Base-by-base conservation (phyloP, 2,113 vertebrate species). In the Burhinus bistriatus region DNA sequence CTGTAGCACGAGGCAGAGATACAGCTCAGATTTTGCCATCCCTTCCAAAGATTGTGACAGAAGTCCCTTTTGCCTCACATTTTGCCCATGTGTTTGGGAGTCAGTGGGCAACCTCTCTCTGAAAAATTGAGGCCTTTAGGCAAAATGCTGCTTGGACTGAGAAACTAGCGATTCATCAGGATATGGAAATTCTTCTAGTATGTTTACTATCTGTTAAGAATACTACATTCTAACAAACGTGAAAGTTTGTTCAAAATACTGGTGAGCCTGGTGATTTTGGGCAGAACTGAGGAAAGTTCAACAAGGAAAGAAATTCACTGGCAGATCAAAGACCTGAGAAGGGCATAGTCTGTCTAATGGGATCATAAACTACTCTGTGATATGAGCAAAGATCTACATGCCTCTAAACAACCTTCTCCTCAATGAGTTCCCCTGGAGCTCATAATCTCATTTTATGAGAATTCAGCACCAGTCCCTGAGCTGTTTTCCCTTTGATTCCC, bases 261-360 rank as follows among this genome's bases (percentile, higher is more conserved):
- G 21, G 5, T 21, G 19, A 78, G 15, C 29, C 27, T 51, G 5
- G 9, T 49, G 55, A n/a, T 40, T 89, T 70, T 22, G 11, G 26
- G 26, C 15, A 84, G 26, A 93, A 47, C 20, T 25, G 44, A 68
- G 40, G 6, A 2, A 20, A 72, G 29, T 11, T 11, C 25, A 36
- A 17, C 3, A 82, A 25, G 6, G n/a, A 82, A 73, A 78, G 23
- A 73, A 78, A 79, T 47, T 40, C 65, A 36, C 16, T 40, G 27
- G 5, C 18, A 64, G 17, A 64, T 9, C 2, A 62, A 23, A 77
- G 22, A 51, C 3, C 4, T 0, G 1, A 16, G n/a, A 78, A 91
- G 13, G 14, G 52, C 11, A 44, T 2, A 20, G 0, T 1, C 0
- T 47, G 26, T 34, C 32, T 65, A 9, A 11, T 6, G 5, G 11